Conservation (phyloP, 2,888 invertebrate genomes). For the Diplazon laetatorius region DNA sequence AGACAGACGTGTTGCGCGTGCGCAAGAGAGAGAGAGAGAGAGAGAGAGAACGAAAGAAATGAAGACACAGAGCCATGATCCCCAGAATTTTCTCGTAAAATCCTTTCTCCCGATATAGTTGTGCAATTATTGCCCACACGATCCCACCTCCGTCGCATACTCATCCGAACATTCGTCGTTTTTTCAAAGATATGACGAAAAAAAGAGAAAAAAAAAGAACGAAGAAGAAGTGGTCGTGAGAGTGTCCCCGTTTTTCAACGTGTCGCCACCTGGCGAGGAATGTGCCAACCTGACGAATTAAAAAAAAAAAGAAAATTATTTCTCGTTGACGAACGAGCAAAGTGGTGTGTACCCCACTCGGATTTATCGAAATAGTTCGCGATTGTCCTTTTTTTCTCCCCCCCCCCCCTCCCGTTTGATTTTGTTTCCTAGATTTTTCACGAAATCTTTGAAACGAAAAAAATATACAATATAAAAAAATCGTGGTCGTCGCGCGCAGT, state of each 20-base stretch:
- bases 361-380: constrained; percentile 79
- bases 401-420: constrained; percentile 51
- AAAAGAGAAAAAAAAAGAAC: constrained; percentile 20
- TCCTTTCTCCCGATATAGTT: constrained; percentile 18
- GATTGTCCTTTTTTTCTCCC: constrained; percentile 67
- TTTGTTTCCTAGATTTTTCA: background rate
- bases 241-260: constrained; percentile 47
- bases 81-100: constrained; percentile 14
- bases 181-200: constrained; percentile 37
- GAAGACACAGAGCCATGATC: too few relatives aligned
- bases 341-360: constrained; percentile 76
- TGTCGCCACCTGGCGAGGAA: constrained; percentile 78
- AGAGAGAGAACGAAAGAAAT: background rate
- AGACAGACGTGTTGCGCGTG: too few relatives aligned
- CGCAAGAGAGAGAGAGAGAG: too few relatives aligned
- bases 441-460: too few relatives aligned
- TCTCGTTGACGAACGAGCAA: constrained; percentile 77
- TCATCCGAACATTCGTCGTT: constrained; percentile 29
- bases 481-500: background rate
- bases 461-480: too few relatives aligned
- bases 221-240: constrained; percentile 39
- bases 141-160: background rate
- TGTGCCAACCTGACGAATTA: constrained; percentile 76
- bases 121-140: background rate
- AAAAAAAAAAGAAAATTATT: too few relatives aligned